Evolutionary conservation across 2,113 vertebrate genomes (phyloP).

Genomic region (Odontophorus gujanensis): DNA sequence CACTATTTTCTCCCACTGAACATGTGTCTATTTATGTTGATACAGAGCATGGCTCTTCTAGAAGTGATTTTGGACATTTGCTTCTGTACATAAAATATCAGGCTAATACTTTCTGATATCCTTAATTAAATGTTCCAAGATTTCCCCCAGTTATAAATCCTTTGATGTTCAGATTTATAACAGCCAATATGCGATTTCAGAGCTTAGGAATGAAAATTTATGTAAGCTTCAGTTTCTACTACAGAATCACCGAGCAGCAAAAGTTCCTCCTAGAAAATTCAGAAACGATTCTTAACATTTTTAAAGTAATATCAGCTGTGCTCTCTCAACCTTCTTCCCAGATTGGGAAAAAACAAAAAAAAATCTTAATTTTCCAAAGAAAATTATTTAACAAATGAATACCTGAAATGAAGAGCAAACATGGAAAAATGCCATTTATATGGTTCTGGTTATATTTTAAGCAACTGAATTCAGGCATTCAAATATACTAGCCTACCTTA

Average conservation of each 20-base stretch:
- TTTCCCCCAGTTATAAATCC: not conserved
- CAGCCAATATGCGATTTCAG: not conserved
- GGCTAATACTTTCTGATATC: not conserved
- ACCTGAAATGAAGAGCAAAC: not conserved
- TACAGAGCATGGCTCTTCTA: not conserved
- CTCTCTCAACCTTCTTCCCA: not conserved
- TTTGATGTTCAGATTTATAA: not conserved
- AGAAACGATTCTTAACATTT: not conserved
- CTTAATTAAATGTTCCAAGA: not conserved
- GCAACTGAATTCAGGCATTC: not conserved
- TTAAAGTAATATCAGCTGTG: not conserved
- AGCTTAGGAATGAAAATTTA: not conserved
- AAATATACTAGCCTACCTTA: not conserved
- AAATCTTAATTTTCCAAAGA: not conserved
- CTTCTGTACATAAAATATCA: not conserved
- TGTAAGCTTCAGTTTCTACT: not conserved
- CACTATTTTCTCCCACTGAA: not conserved
- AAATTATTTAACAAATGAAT: not conserved
- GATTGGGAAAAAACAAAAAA: accelerated
- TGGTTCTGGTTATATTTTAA: not conserved
- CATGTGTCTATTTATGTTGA: not conserved
- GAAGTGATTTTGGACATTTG: not conserved
- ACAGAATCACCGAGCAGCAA: not conserved
- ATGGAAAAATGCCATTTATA: not conserved
- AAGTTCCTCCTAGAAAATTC: not conserved